A percentile compares a stretch with the other conserved stretches of the same genome.
Conservation (phyloP, 2,113 vertebrate genomes). For the Mobula hypostoma region DNA sequence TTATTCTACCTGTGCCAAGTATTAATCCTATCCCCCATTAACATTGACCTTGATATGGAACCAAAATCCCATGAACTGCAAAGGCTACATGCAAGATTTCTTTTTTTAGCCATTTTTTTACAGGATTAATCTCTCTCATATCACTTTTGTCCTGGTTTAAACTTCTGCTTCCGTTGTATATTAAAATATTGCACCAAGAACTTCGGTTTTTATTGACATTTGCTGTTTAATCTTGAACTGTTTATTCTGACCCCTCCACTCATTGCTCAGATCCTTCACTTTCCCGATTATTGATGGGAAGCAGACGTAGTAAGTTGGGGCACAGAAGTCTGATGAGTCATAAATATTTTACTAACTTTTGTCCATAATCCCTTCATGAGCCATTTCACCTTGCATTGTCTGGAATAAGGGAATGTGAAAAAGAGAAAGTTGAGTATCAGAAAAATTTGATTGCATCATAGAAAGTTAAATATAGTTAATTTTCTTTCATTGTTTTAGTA, state of each 20-base stretch:
- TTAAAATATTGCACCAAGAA: background rate
- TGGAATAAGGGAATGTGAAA: background rate
- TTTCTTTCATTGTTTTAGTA: background rate
- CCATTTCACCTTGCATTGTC: too few species aligned
- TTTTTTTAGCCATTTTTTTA: background rate
- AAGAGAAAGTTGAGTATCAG: background rate
- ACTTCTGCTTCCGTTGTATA: background rate
- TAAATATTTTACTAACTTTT: background rate
- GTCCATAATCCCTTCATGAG: background rate
- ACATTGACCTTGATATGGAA: background rate
- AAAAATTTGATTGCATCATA: background rate
- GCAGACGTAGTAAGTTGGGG: background rate
- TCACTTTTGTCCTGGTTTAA: background rate
- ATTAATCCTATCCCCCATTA: background rate
- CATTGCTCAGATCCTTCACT: too few species aligned
- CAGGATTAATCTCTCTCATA: background rate
- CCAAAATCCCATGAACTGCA: background rate
- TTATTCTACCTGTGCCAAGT: background rate
- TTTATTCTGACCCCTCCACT: too few species aligned
- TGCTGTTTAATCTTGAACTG: too few species aligned
- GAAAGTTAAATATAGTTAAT: background rate
- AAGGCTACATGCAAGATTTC: background rate
- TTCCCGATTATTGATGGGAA: background rate
- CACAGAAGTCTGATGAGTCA: background rate
- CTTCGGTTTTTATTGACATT: background rate